Conservation (phyloP, 92 coral and sea anemone genomes). For the Porites rus region DNA sequence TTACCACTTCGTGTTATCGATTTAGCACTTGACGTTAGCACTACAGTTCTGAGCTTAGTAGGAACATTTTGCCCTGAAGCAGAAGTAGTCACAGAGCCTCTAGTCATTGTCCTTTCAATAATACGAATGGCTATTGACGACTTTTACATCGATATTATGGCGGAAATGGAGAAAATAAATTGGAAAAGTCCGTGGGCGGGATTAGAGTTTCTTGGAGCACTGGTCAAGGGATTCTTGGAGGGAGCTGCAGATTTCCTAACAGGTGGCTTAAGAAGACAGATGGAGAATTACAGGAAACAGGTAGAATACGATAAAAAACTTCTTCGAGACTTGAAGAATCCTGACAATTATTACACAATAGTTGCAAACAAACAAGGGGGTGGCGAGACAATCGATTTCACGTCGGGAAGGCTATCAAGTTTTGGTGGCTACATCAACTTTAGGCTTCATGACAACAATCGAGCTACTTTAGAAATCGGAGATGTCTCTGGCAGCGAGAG, state of each 20-base stretch:
- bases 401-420: constrained; percentile 49
- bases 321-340: constrained; percentile 34
- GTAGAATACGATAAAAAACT: constrained; percentile 43
- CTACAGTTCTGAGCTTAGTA: constrained; percentile 50
- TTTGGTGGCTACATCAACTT: constrained; percentile 53
- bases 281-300: constrained; percentile 45
- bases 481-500: constrained; percentile 33
- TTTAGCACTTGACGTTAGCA: constrained; percentile 62
- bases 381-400: constrained; percentile 55
- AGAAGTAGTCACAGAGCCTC: constrained; percentile 57
- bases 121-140: constrained; percentile 68
- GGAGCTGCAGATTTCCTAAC: constrained; percentile 62
- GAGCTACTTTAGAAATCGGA: constrained; percentile 40
- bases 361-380: constrained; percentile 42
- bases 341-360: constrained; percentile 41
- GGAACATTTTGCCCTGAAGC: constrained; percentile 71
- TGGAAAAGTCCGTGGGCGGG: constrained; percentile 78
- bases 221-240: constrained; percentile 54
- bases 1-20: constrained; percentile 64
- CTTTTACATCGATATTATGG: constrained; percentile 65
- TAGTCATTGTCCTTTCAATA: constrained; percentile 53
- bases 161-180: constrained; percentile 63
- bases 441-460: constrained; percentile 32
- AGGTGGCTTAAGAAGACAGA: constrained; percentile 66
- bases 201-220: constrained; percentile 56